Percentiles rank a stretch among this genome's conserved stretches.
Evolutionary conservation across 2,888 invertebrate genomes (phyloP).

Genomic region (Cistogaster globosa): DNA sequence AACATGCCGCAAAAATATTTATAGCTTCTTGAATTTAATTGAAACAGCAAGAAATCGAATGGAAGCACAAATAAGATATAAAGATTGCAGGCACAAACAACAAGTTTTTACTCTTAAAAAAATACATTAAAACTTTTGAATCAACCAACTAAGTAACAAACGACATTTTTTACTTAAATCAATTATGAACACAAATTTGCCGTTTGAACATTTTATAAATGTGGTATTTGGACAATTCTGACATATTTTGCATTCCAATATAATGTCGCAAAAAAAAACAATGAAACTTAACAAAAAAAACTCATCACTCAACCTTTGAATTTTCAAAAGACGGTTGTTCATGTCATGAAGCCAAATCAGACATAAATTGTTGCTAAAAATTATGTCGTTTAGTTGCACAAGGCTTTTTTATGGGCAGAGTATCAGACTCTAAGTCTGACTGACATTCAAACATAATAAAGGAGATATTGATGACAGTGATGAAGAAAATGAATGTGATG

Average conservation of each 20-base stretch:
- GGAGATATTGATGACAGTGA: conserved; percentile 32
- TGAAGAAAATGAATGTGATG: not conserved
- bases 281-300: not conserved
- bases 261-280: conserved; percentile 65
- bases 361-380: conserved; percentile 9
- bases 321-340: conserved; percentile 20
- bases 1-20: conserved; percentile 57
- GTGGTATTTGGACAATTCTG: conserved; percentile 82
- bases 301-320: conserved; percentile 30
- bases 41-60: conserved; percentile 43
- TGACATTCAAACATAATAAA: not conserved
- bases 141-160: not conserved
- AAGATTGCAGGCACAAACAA: not conserved
- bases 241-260: conserved; percentile 77
- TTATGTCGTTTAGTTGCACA: conserved; percentile 14
- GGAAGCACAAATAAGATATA: conserved; percentile 22
- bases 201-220: conserved; percentile 77
- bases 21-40: conserved; percentile 45
- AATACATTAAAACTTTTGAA: conserved; percentile 11
- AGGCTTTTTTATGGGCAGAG: not conserved
- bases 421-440: conserved; percentile 44
- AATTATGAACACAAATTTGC: conserved; percentile 82
- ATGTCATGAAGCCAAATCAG: conserved; percentile 31
- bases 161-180: conserved; percentile 73
- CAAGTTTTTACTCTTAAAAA: not conserved